Base-by-base conservation (phyloP, 2,888 invertebrate species). In the Hydraecia micacea region DNA sequence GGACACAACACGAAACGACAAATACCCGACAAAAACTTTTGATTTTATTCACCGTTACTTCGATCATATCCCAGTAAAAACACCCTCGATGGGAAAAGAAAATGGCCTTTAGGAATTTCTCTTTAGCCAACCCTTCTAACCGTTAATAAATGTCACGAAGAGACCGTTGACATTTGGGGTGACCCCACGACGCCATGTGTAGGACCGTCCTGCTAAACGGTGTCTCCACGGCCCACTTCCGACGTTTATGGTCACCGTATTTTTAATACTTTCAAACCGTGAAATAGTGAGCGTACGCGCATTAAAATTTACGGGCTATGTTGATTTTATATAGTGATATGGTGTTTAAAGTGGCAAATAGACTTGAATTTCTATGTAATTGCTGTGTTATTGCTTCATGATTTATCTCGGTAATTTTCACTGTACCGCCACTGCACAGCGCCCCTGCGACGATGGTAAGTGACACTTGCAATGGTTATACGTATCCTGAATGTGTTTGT, bases 61-160 rank as follows among this genome's bases (percentile, higher is more conserved):
- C 87, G 81, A 88, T 88, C 88, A 87, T 83, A 86, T 86, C 67
- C 86, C 80, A 82, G 88, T 86, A 87, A 82, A 85, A 84, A 80
- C 90, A 88, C 90, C 92, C 91, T 91, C 93, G 90, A 90, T 92
- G 91, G 89, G 92, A 91, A 88, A 88, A 88, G 87, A 86, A 93
- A 90, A 92, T 93, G 92, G 94, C 92, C 91, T 88, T 91, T 87
- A 92, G 92, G 94, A 94, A 96, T 94, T 93, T 93, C 90, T 93
- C 85, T 88, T 84, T 86, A 86, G 78, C 87, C 90, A 94, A 95
- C 94, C 95, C 95, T 94, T 94, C 92, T 87, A 89, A 88, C 91
- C 93, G 95, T 95, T 96, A 95, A 96, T 96, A 96, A 96, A 96
- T 95, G 96, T 96, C 96, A 95, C 86, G 86, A 88, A 86, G 86